Percentiles rank a stretch among this genome's conserved stretches.
Conservation (phyloP, 2,888 invertebrate genomes). For the Stenotaenia linearis region DNA sequence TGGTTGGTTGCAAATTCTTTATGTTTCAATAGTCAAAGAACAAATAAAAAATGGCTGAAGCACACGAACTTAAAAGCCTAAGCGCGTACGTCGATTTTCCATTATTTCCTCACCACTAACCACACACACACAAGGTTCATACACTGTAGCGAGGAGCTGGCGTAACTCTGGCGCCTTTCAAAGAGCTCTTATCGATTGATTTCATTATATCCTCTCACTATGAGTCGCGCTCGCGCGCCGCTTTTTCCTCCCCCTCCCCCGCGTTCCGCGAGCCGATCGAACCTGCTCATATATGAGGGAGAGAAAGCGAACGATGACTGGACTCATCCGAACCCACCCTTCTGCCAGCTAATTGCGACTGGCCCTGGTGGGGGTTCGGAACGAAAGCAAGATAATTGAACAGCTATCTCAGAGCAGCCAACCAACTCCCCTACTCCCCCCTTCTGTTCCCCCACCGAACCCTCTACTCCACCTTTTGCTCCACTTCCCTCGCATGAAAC, state of each 20-base stretch:
- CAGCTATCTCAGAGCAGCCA: not conserved
- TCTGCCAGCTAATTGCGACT: conserved; percentile 24
- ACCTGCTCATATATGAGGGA: not conserved
- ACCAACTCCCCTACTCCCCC: not conserved
- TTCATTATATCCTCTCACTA: conserved; percentile 9
- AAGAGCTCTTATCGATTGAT: conserved; percentile 26
- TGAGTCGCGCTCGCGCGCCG: not conserved
- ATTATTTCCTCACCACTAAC: conserved; percentile 26
- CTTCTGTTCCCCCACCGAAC: not conserved
- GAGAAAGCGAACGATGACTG: conserved; percentile 15
- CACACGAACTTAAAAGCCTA: conserved; percentile 9
- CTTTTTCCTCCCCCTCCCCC: not conserved
- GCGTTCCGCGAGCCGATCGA: not conserved
- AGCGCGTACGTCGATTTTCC: conserved; percentile 11
- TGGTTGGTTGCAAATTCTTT: not conserved
- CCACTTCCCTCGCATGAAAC: not conserved
- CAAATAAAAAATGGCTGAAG: not conserved
- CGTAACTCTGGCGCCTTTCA: conserved; percentile 26
- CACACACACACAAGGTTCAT: conserved; percentile 24
- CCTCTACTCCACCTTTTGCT: not conserved
- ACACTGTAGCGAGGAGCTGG: conserved; percentile 10
- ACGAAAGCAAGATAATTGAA: conserved; percentile 17
- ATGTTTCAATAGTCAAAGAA: not conserved
- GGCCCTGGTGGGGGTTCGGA: conserved; percentile 10
- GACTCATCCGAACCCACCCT: conserved; percentile 3